phyloP scores from a whole-genome alignment of 2,797 vertebrate genomes.

The Telmatherina bonti region DNA sequence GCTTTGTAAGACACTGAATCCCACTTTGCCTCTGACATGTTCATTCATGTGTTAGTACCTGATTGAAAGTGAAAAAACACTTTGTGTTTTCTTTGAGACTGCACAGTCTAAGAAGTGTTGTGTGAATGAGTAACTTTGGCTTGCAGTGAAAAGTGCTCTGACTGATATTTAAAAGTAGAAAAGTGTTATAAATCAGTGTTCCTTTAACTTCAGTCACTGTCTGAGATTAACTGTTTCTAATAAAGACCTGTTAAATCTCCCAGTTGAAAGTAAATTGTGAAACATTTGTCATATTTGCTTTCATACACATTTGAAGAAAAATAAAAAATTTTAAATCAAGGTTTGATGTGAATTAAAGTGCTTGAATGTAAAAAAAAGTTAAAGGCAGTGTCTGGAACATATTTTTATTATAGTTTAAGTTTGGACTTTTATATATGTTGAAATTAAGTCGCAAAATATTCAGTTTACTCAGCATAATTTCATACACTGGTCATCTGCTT shows the following conservation, averaged over 20 bases:
- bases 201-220: too few species aligned
- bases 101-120: background rate
- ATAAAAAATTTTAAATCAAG: background rate
- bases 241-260: too few species aligned
- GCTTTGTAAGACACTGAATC: background rate
- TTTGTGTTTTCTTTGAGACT: background rate
- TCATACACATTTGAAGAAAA: background rate
- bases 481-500: slow-evolving; percentile 42
- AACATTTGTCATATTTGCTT: background rate
- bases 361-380: too few species aligned
- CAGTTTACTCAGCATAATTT: background rate
- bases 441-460: background rate
- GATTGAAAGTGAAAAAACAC: too few species aligned
- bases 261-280: background rate
- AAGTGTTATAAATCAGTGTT: too few species aligned
- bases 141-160: too few species aligned
- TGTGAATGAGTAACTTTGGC: background rate
- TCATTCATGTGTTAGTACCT: background rate
- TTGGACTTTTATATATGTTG: background rate
- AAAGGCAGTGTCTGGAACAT: background rate
- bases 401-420: background rate
- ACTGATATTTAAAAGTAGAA: too few species aligned
- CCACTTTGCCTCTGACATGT: background rate
- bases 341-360: too few species aligned
- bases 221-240: too few species aligned